Base-by-base conservation (phyloP, 2,888 invertebrate genomes). In the Lepidocyrtoides sp. region DNA sequence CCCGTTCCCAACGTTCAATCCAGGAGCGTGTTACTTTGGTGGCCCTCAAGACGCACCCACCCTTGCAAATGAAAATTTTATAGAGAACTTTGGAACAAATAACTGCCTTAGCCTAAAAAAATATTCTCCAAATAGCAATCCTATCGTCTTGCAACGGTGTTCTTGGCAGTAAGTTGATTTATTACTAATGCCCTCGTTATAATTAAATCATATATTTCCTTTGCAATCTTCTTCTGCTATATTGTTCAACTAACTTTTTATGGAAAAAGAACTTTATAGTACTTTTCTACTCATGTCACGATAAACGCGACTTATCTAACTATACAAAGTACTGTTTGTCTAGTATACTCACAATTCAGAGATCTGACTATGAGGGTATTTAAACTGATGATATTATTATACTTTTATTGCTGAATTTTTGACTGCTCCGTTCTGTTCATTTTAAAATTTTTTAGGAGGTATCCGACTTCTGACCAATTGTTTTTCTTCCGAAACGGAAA, bases 161-260 rank as follows among this genome's bases (percentile, higher is more conserved):
- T 82, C 82, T 63, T 92, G 92, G 92, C 72, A 90, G 92, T 92
- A 92, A 92, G 92, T 72, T 75, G 77, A 82, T 89, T 89, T 89
- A 83, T 89, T 89, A 83, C 75, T 36, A 75, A 83, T 82, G 72
- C 66, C 82, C 89, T 82, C 72, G 82, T 82, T 69, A 89, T 89
- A 89, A 89, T 89, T 89, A 89, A 89, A 89, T 89, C 89, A 82
- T 89, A 82, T 89, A 82, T 89, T 89, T 66, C 41, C 51, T 81
- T 89, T 23, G 14, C 10, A 66, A 14, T 84, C 48, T 26, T 57
- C 26, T 36, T 1, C 26, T 4, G 5, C 41, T 2, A n/a, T 17
- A 29, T 54, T 29, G 17, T 20, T 1, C 12, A 1, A 48, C 44
- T 20, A 41, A 36, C 20, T 81, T 81, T 32, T 41, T 14, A 54